Evolutionary conservation across 2,888 invertebrate genomes (phyloP).

Genomic region (Xestia ashworthii): DNA sequence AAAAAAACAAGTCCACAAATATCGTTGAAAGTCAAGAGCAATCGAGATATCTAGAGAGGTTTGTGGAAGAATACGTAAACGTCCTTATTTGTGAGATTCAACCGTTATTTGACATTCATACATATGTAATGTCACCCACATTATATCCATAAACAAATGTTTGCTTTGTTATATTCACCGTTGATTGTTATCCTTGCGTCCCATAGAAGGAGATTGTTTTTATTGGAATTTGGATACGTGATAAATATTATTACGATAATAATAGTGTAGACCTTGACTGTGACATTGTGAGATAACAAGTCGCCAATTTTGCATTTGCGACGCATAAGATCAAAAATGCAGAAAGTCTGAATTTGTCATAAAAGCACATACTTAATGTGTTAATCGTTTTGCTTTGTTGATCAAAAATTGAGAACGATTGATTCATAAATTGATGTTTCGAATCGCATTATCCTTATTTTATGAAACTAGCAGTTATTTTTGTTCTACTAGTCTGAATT

Average conservation of each 20-base stretch:
- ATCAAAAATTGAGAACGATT: slow-evolving; percentile 1
- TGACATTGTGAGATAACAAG: background rate
- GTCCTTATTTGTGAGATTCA: slow-evolving; percentile 43
- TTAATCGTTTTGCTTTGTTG: background rate
- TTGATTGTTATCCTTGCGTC: slow-evolving; percentile 3
- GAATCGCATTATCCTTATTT: background rate
- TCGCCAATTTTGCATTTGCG: background rate
- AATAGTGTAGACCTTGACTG: background rate
- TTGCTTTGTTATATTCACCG: slow-evolving; percentile 33
- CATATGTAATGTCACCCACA: slow-evolving; percentile 39
- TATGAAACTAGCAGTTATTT: slow-evolving; percentile 12
- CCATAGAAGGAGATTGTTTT: background rate
- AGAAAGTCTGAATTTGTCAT: background rate
- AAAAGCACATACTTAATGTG: background rate
- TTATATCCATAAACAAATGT: slow-evolving; percentile 39
- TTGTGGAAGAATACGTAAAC: slow-evolving; percentile 30
- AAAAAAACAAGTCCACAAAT: slow-evolving; percentile 24
- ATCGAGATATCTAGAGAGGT: background rate
- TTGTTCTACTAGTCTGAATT: background rate
- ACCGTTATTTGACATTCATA: slow-evolving; percentile 60
- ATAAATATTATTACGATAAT: too few species aligned
- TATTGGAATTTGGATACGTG: background rate
- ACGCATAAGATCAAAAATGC: background rate
- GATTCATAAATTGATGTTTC: background rate
- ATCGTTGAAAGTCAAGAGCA: slow-evolving; percentile 17